Percentiles rank a stretch among this genome's conserved stretches.
Evolutionary conservation across 2,797 vertebrate species (phyloP).

Genomic region (Anableps anableps): DNA sequence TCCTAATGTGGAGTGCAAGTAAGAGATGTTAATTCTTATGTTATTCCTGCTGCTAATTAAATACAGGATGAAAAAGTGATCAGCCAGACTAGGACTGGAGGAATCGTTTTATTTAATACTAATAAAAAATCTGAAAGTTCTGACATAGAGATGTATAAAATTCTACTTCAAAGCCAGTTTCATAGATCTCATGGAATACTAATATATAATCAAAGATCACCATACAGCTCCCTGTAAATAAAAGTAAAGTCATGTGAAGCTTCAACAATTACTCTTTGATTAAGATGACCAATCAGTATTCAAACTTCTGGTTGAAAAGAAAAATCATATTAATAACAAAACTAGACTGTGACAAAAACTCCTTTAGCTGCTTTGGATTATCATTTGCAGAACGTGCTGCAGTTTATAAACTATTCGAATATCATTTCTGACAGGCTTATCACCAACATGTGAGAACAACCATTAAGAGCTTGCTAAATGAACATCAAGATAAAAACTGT

Average conservation of each 20-base stretch:
- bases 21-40: constrained; percentile 9
- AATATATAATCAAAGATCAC: too few relatives aligned
- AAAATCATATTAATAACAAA: not conserved
- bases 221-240: too few relatives aligned
- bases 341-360: not conserved
- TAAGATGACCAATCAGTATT: too few relatives aligned
- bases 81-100: not conserved
- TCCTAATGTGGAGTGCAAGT: not conserved
- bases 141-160: constrained; percentile 6
- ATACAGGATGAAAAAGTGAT: constrained; percentile 7
- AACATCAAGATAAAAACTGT: constrained; percentile 16
- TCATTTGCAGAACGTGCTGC: not conserved
- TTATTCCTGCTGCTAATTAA: not conserved
- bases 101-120: not conserved
- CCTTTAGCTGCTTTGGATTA: not conserved
- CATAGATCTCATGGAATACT: too few relatives aligned
- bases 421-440: not conserved
- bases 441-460: not conserved
- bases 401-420: not conserved
- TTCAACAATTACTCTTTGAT: too few relatives aligned
- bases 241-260: not conserved
- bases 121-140: constrained; percentile 29
- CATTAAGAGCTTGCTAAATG: constrained; percentile 20
- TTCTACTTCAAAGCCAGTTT: constrained; percentile 1
- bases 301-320: not conserved